Evolutionary conservation across 2,888 invertebrate genomes (phyloP), one percentile per base, ranked within the genome.

Genomic region (Gisinianus flammeolus): DNA sequence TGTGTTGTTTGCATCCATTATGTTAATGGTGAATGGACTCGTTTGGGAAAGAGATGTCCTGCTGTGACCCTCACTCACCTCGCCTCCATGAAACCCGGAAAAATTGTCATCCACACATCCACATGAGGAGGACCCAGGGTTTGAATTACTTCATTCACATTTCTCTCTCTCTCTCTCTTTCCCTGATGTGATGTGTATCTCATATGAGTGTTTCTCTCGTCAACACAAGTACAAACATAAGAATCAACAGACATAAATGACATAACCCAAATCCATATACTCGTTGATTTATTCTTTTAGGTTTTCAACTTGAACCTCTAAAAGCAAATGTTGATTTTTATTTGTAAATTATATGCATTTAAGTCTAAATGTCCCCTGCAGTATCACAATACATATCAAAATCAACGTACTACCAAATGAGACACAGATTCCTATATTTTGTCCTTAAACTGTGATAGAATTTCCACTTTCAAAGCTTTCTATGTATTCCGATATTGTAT

Each of bases 1-100:
- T 73, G 56, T 72, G 72, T 72, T 79, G 79, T 77, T 77, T 76
- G 77, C 77, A 79, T 77, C 77, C 73, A 79, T 79, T 79, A 70
- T 77, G 62, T 79, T 71, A 77, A 79, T 77, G 64, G 68, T 74
- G 74, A 80, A 69, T 77, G 58, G 69, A 70, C 68, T 74, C 56
- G 67, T 33, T 69, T 54, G 64, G 68, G 69, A 26, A 73, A 78
- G 77, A 76, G 78, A 76, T 71, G 52, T 72, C 80, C 78, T 71
- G 71, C 80, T 79, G 80, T 64, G 80, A 64, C 70, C 74, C 69
- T 78, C 74, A 31, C 72, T 72, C 72, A 67, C 73, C 76, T 71
- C 79, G 26, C 62, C 64, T 75, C 58, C 69, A 76, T 79, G 52
- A 79, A 71, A 71, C 70, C 77, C 69, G 52, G 74, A 70, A 79